Evolutionary conservation across 2,888 invertebrate species (phyloP), one percentile per base, ranked within the genome.

Genomic region (Stenchaetothrips biformis): DNA sequence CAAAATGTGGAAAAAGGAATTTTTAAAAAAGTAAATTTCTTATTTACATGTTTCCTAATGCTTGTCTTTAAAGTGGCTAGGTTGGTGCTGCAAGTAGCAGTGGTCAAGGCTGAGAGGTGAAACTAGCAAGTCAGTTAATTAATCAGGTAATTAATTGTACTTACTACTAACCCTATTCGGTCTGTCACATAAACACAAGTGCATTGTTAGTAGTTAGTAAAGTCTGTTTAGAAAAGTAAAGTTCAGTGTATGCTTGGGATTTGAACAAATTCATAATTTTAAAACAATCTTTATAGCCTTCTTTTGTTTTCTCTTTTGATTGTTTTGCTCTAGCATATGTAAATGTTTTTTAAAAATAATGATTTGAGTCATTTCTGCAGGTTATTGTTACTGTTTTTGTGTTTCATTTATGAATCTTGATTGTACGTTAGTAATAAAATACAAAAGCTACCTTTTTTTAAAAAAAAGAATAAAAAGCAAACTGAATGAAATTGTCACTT

Each of bases 111-210:
- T 74, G 67, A 67, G n/a, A 67, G 67, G 67, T 74, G 67, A 74
- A 74, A 74, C 67, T 74, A 11, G 67, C 25, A 74, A 11, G 67
- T 74, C 67, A 25, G n/a, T 74, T 74, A 74, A 74, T 74, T 74
- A 74, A 74, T 74, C 25, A 74, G 21, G 67, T 74, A 25, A 74
- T 74, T 21, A 74, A 74, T 74, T 25, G 67, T 67, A 21, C 25
- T 74, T 74, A 37, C 37, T 37, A 37, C 1, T 37, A 25, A 67
- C 9, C 67, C 67, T 25, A 74, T 6, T 59, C 59, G 16, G 16
- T 59, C 6, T 59, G 6, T 59, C 18, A 53, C 13, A 18, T 53
- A 53, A 18, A 53, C 67, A 67, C 67, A 74, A 74, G 25, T 74
- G 67, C 67, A 25, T 74, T 21, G 67, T 25, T 74, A 74, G 67